phyloP scores from a whole-genome alignment of 30 jellyfish, hydroid and myxozoan species.

The Cassiopea xamachana region DNA sequence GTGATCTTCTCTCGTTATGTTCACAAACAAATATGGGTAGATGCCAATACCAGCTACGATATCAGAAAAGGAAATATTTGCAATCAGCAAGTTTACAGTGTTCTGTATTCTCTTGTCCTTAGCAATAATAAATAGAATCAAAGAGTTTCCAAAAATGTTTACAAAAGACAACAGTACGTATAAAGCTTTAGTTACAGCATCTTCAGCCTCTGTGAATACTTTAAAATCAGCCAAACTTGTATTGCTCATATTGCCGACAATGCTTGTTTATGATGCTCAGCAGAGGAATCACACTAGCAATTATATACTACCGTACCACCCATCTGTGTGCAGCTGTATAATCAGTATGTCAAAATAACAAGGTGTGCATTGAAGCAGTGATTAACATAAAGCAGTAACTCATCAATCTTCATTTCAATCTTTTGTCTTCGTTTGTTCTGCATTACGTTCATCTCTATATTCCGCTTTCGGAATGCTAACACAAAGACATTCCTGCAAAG shows the following conservation, averaged over 20 bases:
- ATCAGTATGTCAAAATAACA: no score
- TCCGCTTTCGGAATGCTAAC: no score
- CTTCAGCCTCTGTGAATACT: constrained; percentile 44
- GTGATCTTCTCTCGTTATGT: constrained; percentile 2
- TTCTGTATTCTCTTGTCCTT: constrained; percentile 59
- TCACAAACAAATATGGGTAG: constrained; percentile 73
- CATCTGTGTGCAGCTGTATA: no score
- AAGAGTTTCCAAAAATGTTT: constrained; percentile 70
- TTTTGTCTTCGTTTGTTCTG: no score
- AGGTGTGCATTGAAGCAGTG: no score
- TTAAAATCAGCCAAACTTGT: background rate
- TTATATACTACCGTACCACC: background rate
- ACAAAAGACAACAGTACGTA: constrained; percentile 61
- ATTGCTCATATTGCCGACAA: background rate
- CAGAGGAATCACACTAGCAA: background rate
- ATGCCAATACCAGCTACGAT: constrained; percentile 74
- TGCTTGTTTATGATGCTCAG: background rate
- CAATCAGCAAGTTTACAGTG: constrained; percentile 76
- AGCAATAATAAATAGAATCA: constrained; percentile 60
- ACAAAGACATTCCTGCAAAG: no score
- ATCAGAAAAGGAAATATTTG: constrained; percentile 84
- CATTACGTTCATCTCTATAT: no score
- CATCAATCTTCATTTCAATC: no score
- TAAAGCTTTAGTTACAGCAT: constrained; percentile 22
- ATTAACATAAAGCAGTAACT: no score